These are phyloP conservation scores for Litocranius walleri DNA, from an alignment of 2,113 vertebrate species.

Conservation along the genomic window DNA sequence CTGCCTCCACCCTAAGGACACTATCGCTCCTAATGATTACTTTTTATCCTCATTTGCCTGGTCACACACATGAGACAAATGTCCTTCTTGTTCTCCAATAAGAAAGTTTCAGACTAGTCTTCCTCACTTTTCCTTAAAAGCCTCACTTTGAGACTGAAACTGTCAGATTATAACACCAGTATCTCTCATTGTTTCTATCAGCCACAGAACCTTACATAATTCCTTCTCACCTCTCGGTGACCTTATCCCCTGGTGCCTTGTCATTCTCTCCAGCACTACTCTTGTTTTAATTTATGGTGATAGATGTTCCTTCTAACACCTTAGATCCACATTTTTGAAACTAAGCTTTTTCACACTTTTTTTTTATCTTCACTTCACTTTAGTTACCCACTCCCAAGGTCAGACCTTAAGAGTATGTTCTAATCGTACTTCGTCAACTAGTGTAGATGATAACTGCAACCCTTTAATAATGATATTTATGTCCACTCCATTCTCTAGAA, in stretches of 20 bases:
- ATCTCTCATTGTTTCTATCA: neutral
- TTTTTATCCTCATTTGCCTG: neutral
- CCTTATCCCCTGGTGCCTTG: neutral
- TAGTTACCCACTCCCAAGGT: neutral
- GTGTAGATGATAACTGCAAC: neutral
- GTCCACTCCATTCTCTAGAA: neutral
- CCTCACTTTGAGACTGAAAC: neutral
- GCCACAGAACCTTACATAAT: neutral
- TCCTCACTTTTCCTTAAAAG: neutral
- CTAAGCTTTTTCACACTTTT: neutral
- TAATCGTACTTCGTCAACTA: neutral
- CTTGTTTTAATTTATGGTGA: neutral
- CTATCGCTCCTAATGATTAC: rapidly evolving
- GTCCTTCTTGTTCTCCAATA: neutral
- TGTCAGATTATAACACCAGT: neutral
- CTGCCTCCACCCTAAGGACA: neutral
- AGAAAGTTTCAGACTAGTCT: neutral
- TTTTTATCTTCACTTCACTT: neutral
- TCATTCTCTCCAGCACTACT: neutral
- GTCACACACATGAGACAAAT: neutral
- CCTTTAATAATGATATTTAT: neutral
- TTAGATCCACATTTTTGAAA: neutral
- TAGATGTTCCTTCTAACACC: neutral
- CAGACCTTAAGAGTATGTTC: neutral
- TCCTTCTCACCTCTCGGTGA: neutral